Evolutionary conservation across 2,113 vertebrate species (phyloP), one percentile per base, ranked within the genome.

Genomic region (Daphoenositta chrysoptera): DNA sequence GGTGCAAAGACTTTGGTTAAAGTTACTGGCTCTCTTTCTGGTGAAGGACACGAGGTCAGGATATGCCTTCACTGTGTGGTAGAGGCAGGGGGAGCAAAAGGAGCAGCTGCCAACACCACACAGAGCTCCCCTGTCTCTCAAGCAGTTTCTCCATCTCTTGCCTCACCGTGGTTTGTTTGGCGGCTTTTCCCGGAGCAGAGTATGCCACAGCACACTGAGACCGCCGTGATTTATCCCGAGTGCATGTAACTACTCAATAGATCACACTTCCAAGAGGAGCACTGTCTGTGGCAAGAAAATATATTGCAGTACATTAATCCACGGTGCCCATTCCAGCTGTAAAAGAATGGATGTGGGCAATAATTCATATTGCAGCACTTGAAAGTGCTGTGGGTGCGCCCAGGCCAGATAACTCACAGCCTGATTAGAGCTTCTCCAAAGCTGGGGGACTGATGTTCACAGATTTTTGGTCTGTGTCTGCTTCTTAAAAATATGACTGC

Each of bases 311-410:
- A 54, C 92, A 70, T 97, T 92, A 92, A 96, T 97, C 86, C 92
- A 75, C 2, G 1, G 63, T 4, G 7, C 83, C 94, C 64, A 53
- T 87, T 92, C 48, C 94, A 86, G 81, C 64, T 94, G 88, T 95
- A 90, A 93, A 93, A 91, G 71, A 93, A 57, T 23, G 39, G 86
- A 83, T 13, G 2, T 60, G 89, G 47, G 65, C 76, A 77, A 56
- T 96, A 95, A 95, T 81, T 97, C 97, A 96, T 91, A 63, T 48
- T 68, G 37, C 63, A 92, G 77, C 53, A 24, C 88, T 96, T 89
- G 45, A 83, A 91, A 79, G 47, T 70, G 56, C 89, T 86, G 13
- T 16, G 50, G 48, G 33, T 66, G 51, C 66, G 51, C 66, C 68
- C 7, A 7, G 60, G 48, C 57, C 53, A 57, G 45, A 70, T 89